Conservation (phyloP, 64 coral and sea anemone genomes). For the Astreopora myriophthalma region DNA sequence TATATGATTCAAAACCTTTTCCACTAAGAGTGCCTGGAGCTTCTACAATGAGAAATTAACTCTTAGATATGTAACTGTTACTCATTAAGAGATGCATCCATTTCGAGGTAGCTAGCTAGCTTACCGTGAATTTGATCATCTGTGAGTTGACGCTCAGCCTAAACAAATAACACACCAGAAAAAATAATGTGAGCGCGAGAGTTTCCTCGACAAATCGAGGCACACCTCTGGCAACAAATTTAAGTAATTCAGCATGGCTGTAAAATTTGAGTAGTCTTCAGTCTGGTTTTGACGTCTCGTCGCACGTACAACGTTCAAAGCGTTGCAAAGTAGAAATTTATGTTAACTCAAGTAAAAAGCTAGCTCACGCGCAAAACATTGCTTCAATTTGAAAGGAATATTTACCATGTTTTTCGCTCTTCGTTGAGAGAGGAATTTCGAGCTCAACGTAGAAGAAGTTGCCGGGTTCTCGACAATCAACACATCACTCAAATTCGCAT, state of each 20-base stretch:
- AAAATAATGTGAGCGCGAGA: not conserved
- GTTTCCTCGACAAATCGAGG: not conserved
- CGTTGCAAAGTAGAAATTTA: not conserved
- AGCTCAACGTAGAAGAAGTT: not conserved
- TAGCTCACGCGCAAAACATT: not conserved
- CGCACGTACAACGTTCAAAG: not conserved
- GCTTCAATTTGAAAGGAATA: not conserved
- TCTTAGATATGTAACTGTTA: not conserved
- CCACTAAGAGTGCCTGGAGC: not conserved
- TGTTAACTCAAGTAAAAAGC: not conserved
- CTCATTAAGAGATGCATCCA: not conserved
- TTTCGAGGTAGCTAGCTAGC: not conserved
- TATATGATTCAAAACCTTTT: not conserved
- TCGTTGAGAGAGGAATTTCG: not conserved
- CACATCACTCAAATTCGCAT: conserved; percentile 20
- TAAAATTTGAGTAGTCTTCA: not conserved
- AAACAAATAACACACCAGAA: not conserved
- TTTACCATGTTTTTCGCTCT: conserved; percentile 1
- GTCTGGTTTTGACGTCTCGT: not conserved
- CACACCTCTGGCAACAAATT: not conserved
- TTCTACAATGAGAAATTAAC: not conserved
- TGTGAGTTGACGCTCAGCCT: conserved; percentile 58
- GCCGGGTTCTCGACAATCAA: not conserved
- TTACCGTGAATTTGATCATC: conserved; percentile 71
- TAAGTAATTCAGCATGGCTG: not conserved